phyloP scores from a whole-genome alignment of 2,888 invertebrate species.

The Acrobeloides nanus region DNA sequence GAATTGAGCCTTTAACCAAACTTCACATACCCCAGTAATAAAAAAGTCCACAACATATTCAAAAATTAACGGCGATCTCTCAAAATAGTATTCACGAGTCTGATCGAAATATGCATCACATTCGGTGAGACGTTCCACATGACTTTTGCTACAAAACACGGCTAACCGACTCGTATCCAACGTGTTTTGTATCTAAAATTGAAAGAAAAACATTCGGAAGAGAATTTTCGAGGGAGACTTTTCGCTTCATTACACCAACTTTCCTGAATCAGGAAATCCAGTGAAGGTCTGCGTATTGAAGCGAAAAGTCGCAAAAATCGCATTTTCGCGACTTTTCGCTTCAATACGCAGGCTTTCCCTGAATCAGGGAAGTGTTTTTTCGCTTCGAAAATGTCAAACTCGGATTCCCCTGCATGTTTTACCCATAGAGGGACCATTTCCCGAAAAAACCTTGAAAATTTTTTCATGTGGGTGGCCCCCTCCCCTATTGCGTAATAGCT shows the following conservation, averaged over 20 bases:
- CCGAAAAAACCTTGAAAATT: too few relatives aligned
- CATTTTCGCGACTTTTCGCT: too few relatives aligned
- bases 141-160: constrained; percentile 32
- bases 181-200: constrained; percentile 21
- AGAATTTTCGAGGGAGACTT: constrained; percentile 2
- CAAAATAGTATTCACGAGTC: constrained; percentile 35
- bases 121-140: constrained; percentile 41
- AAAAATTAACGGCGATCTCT: constrained; percentile 35
- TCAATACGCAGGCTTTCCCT: too few relatives aligned
- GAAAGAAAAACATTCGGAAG: constrained; percentile 1
- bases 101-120: constrained; percentile 47
- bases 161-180: constrained; percentile 34
- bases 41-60: constrained; percentile 47
- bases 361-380: too few relatives aligned
- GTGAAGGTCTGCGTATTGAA: too few relatives aligned
- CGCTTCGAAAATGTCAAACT: too few relatives aligned
- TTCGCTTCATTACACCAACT: too few relatives aligned
- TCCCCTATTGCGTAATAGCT: too few relatives aligned
- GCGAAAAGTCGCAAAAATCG: constrained; percentile 4
- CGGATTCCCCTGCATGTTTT: too few relatives aligned
- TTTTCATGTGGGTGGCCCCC: too few relatives aligned
- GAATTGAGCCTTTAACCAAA: neutral
- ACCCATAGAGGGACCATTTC: too few relatives aligned
- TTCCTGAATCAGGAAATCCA: too few relatives aligned
- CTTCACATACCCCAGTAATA: constrained; percentile 29